Percentiles rank a stretch among this genome's conserved stretches.
Conservation (phyloP, 2,113 vertebrate genomes). For the Tupaia tana region DNA sequence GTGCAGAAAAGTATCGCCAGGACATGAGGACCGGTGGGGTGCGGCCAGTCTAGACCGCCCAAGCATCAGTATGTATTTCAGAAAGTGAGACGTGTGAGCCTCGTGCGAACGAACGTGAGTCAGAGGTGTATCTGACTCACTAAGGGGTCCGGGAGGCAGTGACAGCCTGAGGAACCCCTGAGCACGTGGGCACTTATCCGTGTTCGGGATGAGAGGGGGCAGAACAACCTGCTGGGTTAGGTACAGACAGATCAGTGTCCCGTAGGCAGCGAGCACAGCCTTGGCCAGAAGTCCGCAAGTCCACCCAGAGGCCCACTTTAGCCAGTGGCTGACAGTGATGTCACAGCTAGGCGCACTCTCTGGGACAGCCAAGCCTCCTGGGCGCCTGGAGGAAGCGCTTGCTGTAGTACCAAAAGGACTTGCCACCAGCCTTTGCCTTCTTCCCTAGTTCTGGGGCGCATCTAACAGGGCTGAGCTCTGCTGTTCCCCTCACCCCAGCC, state of each 20-base stretch:
- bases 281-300: background rate
- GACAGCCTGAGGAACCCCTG: background rate
- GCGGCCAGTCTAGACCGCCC: background rate
- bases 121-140: background rate
- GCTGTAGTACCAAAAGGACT: accelerated
- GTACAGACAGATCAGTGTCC: slow-evolving; percentile 5
- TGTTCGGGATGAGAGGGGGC: background rate
- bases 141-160: background rate
- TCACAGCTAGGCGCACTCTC: background rate
- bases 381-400: accelerated
- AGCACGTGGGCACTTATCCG: background rate
- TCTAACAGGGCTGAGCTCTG: background rate
- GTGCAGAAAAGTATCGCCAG: background rate
- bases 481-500: background rate
- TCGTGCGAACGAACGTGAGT: background rate
- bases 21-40: background rate
- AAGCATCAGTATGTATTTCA: background rate
- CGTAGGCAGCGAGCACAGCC: background rate
- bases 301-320: background rate
- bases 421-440: background rate
- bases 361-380: background rate
- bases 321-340: background rate
- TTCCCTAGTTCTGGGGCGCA: background rate
- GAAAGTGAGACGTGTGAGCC: background rate
- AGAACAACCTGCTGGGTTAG: background rate